Conservation (phyloP, 2,113 vertebrate species). For the Paraplagusia blochii region DNA sequence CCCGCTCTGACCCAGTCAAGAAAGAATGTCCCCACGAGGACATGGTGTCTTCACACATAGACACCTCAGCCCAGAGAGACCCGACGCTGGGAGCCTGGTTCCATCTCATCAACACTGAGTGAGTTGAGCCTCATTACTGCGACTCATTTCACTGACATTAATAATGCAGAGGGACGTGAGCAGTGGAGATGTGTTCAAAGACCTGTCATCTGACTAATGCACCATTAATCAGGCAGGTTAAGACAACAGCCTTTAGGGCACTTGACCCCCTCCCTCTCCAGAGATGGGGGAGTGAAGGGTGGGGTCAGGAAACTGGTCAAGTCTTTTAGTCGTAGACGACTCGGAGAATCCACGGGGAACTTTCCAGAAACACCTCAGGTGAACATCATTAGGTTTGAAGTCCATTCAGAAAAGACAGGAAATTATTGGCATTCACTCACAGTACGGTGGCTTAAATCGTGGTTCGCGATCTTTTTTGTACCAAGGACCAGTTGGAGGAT, state of each 20-base stretch:
- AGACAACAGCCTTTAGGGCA: slow-evolving; percentile 57
- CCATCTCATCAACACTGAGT: slow-evolving; percentile 64
- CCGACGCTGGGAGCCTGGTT: no score
- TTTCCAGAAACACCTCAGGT: not conserved
- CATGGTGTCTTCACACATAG: no score
- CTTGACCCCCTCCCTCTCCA: slow-evolving; percentile 33
- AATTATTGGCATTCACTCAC: no score
- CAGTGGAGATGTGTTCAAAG: slow-evolving; percentile 59
- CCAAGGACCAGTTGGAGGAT: no score
- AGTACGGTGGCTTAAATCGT: no score
- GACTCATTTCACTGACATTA: slow-evolving; percentile 67
- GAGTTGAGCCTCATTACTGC: slow-evolving; percentile 70
- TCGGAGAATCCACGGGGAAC: not conserved
- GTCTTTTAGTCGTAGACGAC: slow-evolving; percentile 10
- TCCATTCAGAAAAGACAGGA: not conserved
- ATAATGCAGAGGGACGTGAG: slow-evolving; percentile 69
- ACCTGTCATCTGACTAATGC: slow-evolving; percentile 66
- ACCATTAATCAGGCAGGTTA: slow-evolving; percentile 69
- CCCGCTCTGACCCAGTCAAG: no score
- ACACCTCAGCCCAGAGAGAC: no score
- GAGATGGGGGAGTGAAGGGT: slow-evolving; percentile 3
- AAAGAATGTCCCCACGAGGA: no score
- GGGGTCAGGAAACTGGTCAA: slow-evolving; percentile 22
- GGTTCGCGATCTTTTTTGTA: no score
- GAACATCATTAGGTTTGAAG: not conserved